Evolutionary conservation across 2,113 vertebrate species (phyloP).

Genomic region (Daubentonia madagascariensis): DNA sequence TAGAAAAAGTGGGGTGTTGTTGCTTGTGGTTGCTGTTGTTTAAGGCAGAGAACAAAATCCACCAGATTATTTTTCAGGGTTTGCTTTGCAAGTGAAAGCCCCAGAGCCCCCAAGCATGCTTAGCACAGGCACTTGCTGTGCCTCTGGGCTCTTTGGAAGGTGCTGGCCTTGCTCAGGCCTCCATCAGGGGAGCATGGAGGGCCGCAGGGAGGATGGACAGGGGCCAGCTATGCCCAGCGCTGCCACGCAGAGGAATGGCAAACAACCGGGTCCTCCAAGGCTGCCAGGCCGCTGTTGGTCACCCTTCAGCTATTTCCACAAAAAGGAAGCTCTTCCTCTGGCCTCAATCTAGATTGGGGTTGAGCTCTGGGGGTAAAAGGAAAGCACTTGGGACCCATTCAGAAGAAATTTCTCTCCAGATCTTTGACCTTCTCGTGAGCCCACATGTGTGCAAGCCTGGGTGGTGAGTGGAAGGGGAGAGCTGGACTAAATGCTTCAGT

Average conservation of each 20-base stretch:
- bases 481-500: not conserved
- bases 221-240: fast-evolving
- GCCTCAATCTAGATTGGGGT: not conserved
- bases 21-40: not conserved
- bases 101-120: not conserved
- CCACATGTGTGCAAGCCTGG: too few relatives aligned
- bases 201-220: not conserved
- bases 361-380: not conserved
- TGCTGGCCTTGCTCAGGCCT: not conserved
- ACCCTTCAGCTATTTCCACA: fast-evolving
- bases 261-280: fast-evolving
- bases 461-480: not conserved
- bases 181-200: not conserved
- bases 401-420: not conserved
- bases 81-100: slow-evolving; percentile 7
- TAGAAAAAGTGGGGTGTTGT: not conserved
- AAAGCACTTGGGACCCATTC: not conserved
- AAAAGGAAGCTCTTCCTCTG: not conserved
- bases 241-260: fast-evolving
- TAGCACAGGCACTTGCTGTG: not conserved
- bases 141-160: not conserved
- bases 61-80: not conserved
- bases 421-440: not conserved
- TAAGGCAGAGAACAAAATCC: not conserved
- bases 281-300: not conserved